These are phyloP conservation scores for Lasioglossum morio DNA, from an alignment of 2,888 invertebrate species.

Conservation along the genomic window DNA sequence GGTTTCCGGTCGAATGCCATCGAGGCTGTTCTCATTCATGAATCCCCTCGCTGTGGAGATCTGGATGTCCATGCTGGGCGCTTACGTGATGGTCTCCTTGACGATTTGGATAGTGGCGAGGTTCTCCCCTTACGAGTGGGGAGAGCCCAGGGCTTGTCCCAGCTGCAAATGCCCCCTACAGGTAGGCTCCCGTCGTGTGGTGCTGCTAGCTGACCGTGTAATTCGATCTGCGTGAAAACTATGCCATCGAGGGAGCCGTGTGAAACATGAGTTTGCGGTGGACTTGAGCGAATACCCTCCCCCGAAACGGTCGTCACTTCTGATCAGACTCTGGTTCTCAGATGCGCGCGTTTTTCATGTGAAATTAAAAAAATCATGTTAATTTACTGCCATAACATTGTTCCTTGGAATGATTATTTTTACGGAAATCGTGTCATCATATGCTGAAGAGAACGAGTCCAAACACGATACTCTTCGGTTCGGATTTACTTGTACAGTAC, in stretches of 20 bases:
- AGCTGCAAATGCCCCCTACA: slow-evolving; percentile 85
- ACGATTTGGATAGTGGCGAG: slow-evolving; percentile 94
- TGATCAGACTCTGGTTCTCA: no score
- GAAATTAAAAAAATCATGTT: no score
- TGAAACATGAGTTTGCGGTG: background rate
- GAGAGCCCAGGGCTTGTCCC: slow-evolving; percentile 87
- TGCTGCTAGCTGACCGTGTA: slow-evolving; percentile 65
- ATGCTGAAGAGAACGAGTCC: background rate
- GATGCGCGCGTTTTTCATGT: no score
- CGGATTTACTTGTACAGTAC: background rate
- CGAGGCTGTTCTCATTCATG: slow-evolving; percentile 92
- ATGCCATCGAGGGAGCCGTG: background rate
- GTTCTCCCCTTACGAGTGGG: slow-evolving; percentile 94
- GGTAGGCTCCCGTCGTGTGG: slow-evolving; percentile 82
- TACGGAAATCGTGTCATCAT: background rate
- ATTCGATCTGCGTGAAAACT: slow-evolving; percentile 4
- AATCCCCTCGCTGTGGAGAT: slow-evolving; percentile 94
- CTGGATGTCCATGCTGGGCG: slow-evolving; percentile 92
- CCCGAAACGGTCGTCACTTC: background rate
- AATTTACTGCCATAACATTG: background rate
- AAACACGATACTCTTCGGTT: background rate
- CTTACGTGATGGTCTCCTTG: slow-evolving; percentile 92
- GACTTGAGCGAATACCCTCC: background rate
- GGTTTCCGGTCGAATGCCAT: slow-evolving; percentile 88
- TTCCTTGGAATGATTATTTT: background rate